phyloP scores from a whole-genome alignment of 2,113 vertebrate genomes.

The Aplodontia rufa region DNA sequence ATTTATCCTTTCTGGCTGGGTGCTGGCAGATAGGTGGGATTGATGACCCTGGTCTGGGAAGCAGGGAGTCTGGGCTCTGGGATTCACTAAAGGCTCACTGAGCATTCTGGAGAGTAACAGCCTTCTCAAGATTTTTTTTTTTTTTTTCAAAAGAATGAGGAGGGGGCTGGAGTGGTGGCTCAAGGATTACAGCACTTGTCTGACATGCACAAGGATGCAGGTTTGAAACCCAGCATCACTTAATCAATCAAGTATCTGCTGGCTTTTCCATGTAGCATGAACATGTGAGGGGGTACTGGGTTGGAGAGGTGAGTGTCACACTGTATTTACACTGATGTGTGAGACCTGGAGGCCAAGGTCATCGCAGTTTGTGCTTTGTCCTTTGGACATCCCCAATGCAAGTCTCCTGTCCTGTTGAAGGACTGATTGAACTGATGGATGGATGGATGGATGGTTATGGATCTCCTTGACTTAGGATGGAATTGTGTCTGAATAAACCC shows the following conservation, averaged over 20 bases:
- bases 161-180: no score
- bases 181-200: no score
- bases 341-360: background rate
- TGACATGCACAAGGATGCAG: no score
- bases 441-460: background rate
- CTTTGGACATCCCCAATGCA: background rate
- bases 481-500: background rate
- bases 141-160: background rate
- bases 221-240: no score
- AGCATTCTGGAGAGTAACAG: background rate
- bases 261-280: background rate
- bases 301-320: background rate
- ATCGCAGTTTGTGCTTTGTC: background rate
- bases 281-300: background rate
- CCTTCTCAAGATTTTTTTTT: background rate
- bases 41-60: background rate
- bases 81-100: background rate
- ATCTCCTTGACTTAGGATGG: background rate
- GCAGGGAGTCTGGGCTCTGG: background rate
- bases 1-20: background rate
- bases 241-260: no score
- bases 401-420: background rate
- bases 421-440: background rate
- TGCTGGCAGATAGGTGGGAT: background rate
- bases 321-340: background rate